Percentiles rank a stretch among this genome's conserved stretches.
Conservation (phyloP, 2,797 vertebrate genomes). For the Gambusia yucatana region DNA sequence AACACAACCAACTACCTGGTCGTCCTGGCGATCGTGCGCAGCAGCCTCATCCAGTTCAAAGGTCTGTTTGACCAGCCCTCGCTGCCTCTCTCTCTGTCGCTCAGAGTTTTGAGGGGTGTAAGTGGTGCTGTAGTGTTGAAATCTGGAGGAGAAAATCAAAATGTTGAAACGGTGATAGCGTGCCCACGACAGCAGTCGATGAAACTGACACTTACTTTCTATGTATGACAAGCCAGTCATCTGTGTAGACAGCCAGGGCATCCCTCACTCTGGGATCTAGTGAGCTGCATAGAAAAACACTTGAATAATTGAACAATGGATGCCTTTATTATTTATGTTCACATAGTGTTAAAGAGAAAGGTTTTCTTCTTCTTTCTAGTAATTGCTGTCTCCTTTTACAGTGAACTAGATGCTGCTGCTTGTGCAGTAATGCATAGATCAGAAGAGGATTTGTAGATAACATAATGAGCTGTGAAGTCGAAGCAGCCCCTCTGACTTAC, state of each 20-base stretch:
- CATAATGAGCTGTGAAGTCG: conserved; percentile 15
- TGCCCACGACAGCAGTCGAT: conserved; percentile 12
- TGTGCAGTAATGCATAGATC: conserved; percentile 26
- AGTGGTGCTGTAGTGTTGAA: conserved; percentile 84
- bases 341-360: conserved; percentile 40
- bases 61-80: conserved; percentile 85
- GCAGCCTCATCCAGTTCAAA: conserved; percentile 87
- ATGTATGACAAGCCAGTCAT: conserved; percentile 91
- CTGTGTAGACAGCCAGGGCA: conserved; percentile 88
- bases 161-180: neutral
- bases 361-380: conserved; percentile 51
- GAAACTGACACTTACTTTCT: conserved; percentile 84
- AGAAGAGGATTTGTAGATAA: conserved; percentile 8
- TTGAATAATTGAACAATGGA: conserved; percentile 70
- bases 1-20: conserved; percentile 77
- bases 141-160: conserved; percentile 70
- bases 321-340: conserved; percentile 65
- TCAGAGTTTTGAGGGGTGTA: conserved; percentile 85
- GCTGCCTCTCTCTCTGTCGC: conserved; percentile 87
- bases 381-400: conserved; percentile 48
- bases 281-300: conserved; percentile 76
- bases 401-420: conserved; percentile 30
- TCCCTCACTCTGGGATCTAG: conserved; percentile 89
- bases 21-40: conserved; percentile 84
- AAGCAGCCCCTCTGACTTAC: conserved; percentile 58